A percentile compares a stretch with the other conserved stretches of the same genome.
phyloP scores from a whole-genome alignment of 2,797 vertebrate species.

The Spinibarbus caldwelli region DNA sequence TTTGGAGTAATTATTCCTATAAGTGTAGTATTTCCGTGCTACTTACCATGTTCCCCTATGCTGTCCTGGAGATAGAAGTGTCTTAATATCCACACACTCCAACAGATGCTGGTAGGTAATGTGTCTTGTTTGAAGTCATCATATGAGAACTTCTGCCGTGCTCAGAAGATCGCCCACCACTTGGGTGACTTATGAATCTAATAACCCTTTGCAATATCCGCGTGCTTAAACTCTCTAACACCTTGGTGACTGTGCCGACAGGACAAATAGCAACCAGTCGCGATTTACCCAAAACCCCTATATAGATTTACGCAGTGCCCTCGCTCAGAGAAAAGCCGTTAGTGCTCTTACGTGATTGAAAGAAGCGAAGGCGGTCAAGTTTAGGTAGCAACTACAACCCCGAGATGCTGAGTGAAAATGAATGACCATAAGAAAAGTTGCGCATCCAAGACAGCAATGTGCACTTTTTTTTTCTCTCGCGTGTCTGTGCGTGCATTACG shows the following conservation, averaged over 20 bases:
- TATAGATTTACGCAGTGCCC: slow-evolving; percentile 89
- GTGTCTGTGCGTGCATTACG: slow-evolving; percentile 62
- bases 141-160: slow-evolving; percentile 99
- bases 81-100: slow-evolving; percentile 99
- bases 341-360: slow-evolving; percentile 92
- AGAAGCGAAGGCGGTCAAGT: slow-evolving; percentile 84
- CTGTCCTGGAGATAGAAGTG: slow-evolving; percentile 98
- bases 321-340: slow-evolving; percentile 87
- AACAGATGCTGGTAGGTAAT: slow-evolving; percentile 99
- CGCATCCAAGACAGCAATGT: slow-evolving; percentile 49
- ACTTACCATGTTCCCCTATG: slow-evolving; percentile 97
- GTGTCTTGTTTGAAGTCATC: slow-evolving; percentile 99
- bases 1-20: slow-evolving; percentile 76
- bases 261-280: slow-evolving; percentile 88
- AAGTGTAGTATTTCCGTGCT: slow-evolving; percentile 77
- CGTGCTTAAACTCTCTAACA: slow-evolving; percentile 95
- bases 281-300: slow-evolving; percentile 81
- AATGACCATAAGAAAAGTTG: slow-evolving; percentile 57
- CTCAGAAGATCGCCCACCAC: slow-evolving; percentile 99
- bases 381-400: slow-evolving; percentile 73
- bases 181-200: slow-evolving; percentile 99
- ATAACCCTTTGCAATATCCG: slow-evolving; percentile 99
- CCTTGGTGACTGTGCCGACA: slow-evolving; percentile 89
- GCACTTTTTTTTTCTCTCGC: slow-evolving; percentile 64
- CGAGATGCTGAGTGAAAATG: slow-evolving; percentile 56